Evolutionary conservation across 2,797 vertebrate genomes (phyloP).

Genomic region (Pantherophis vulpinus): DNA sequence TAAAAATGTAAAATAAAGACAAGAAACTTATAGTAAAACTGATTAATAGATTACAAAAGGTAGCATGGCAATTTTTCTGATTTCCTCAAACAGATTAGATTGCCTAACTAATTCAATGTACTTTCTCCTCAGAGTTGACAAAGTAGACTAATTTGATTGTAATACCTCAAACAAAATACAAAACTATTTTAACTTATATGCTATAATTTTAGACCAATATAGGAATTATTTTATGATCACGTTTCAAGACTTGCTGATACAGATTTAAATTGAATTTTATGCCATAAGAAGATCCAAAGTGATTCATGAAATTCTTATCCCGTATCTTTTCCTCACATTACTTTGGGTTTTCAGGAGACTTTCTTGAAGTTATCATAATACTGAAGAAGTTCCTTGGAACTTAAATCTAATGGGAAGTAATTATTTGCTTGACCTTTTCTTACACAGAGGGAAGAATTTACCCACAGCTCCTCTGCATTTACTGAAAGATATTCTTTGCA

Average conservation of each 20-base stretch:
- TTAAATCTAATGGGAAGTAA: background rate
- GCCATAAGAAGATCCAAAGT: background rate
- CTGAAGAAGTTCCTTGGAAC: background rate
- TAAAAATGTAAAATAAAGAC: background rate
- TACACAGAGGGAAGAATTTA: background rate
- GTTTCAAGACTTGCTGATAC: background rate
- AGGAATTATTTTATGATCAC: background rate
- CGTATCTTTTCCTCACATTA: background rate
- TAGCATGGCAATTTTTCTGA: background rate
- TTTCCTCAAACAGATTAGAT: background rate
- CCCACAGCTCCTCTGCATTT: background rate
- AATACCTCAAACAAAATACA: background rate
- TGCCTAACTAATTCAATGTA: background rate
- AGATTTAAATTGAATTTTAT: background rate
- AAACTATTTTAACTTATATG: background rate
- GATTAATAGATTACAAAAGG: background rate
- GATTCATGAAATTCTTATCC: background rate
- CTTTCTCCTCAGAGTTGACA: background rate
- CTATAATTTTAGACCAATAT: background rate
- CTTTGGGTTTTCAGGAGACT: background rate
- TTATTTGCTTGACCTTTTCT: background rate
- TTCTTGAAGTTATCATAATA: background rate
- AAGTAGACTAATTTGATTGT: background rate
- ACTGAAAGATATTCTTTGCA: background rate
- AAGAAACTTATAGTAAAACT: background rate